Conservation (phyloP, 1,140 invertebrate genomes). For the Ostrea denselamellosa region DNA sequence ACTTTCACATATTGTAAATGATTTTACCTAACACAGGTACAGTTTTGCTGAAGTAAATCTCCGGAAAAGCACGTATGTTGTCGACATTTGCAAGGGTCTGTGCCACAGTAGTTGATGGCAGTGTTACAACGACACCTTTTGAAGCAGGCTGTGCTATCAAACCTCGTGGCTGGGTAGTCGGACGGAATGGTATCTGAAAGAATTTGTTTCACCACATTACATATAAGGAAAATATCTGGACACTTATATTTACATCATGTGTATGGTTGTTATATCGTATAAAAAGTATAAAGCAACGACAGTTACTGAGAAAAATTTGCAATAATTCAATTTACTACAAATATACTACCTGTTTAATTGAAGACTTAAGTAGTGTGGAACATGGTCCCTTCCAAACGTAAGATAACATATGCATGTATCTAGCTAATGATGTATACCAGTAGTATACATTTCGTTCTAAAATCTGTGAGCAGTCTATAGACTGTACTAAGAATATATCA, state of each 20-base stretch:
- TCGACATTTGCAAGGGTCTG: slow-evolving; percentile 10
- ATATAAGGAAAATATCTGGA: background rate
- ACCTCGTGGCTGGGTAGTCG: background rate
- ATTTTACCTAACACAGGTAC: slow-evolving; percentile 11
- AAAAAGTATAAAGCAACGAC: background rate
- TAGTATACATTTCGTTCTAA: too few relatives aligned
- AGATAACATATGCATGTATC: too few relatives aligned
- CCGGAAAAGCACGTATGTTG: background rate
- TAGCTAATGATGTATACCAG: too few relatives aligned
- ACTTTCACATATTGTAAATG: too few relatives aligned
- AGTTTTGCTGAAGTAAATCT: background rate
- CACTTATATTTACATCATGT: background rate
- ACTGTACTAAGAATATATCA: too few relatives aligned
- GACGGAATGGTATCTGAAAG: slow-evolving; percentile 18
- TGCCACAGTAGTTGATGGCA: slow-evolving; percentile 28
- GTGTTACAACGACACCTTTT: slow-evolving; percentile 40
- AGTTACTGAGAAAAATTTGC: too few relatives aligned
- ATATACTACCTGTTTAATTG: too few relatives aligned
- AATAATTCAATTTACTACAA: too few relatives aligned
- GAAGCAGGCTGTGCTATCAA: background rate
- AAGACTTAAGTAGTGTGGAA: too few relatives aligned
- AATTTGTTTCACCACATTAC: background rate
- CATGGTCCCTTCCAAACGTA: too few relatives aligned
- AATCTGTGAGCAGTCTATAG: too few relatives aligned
- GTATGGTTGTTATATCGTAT: background rate